Evolutionary conservation across 2,888 invertebrate genomes (phyloP).

Genomic region (Dyspetes luteomarginatus): DNA sequence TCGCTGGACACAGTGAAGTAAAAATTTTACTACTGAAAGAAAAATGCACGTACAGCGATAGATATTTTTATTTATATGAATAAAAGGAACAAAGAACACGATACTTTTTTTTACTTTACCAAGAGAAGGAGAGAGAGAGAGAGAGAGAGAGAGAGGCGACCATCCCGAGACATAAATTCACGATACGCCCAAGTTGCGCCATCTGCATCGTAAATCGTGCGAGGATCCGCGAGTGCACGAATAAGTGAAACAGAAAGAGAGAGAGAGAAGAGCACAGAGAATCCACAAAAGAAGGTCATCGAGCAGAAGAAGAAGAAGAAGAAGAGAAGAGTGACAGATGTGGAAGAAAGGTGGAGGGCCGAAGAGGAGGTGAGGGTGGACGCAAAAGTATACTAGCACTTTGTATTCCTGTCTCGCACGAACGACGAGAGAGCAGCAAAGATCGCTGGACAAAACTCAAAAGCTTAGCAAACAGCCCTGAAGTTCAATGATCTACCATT

Average conservation of each 20-base stretch:
- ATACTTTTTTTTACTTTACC: constrained; percentile 42
- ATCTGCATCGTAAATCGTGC: constrained; percentile 64
- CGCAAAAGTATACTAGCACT: constrained; percentile 53
- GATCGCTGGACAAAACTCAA: constrained; percentile 45
- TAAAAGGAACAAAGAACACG: constrained; percentile 42
- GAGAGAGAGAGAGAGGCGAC: constrained; percentile 19
- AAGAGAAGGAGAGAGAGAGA: constrained; percentile 10
- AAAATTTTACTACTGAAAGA: constrained; percentile 10
- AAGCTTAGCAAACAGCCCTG: constrained; percentile 17
- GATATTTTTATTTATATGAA: constrained; percentile 47
- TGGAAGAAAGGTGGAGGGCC: constrained; percentile 9
- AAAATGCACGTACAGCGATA: constrained; percentile 23
- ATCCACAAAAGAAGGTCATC: constrained; percentile 58
- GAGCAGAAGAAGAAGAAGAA: constrained; percentile 21
- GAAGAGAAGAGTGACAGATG: constrained; percentile 45
- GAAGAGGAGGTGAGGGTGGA: constrained; percentile 41
- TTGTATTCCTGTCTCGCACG: constrained; percentile 58
- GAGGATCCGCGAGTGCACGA: constrained; percentile 19
- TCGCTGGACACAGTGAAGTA: background rate
- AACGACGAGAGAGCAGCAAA: constrained; percentile 37
- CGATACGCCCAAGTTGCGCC: constrained; percentile 50
- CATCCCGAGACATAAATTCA: constrained; percentile 51
- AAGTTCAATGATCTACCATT: constrained; percentile 57
- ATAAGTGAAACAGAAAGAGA: background rate
- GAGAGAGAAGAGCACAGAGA: constrained; percentile 15